A percentile compares a stretch with the other conserved stretches of the same genome.
Evolutionary conservation across 2,888 invertebrate genomes (phyloP).

Genomic region (Eupithecia dodoneata): DNA sequence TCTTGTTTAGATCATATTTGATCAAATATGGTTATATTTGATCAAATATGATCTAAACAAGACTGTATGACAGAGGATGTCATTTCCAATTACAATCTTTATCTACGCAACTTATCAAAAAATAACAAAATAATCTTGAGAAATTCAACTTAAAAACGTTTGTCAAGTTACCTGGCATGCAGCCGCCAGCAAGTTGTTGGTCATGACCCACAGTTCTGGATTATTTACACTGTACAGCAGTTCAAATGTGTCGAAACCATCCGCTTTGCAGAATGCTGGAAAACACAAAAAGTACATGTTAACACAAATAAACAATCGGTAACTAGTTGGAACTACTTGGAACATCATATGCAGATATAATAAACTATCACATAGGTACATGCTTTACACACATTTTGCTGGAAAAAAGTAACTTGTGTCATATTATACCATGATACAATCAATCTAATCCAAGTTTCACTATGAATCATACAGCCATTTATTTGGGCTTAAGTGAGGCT

Average conservation of each 20-base stretch:
- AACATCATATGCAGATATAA: background rate
- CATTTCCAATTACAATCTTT: too few relatives aligned
- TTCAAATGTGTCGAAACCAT: slow-evolving; percentile 90
- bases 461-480: too few relatives aligned
- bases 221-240: slow-evolving; percentile 86
- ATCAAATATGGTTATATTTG: too few relatives aligned
- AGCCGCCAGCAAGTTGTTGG: slow-evolving; percentile 89
- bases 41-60: too few relatives aligned
- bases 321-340: background rate
- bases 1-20: too few relatives aligned
- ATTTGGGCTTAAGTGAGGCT: too few relatives aligned
- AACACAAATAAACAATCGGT: background rate
- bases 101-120: background rate
- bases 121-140: too few relatives aligned
- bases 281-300: background rate
- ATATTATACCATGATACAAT: too few relatives aligned
- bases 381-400: too few relatives aligned
- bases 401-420: too few relatives aligned
- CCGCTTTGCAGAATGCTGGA: slow-evolving; percentile 92
- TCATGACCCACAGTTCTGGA: slow-evolving; percentile 84
- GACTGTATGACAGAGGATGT: too few relatives aligned
- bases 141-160: background rate
- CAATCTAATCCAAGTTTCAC: too few relatives aligned
- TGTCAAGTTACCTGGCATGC: slow-evolving; percentile 80
- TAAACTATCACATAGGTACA: background rate